phyloP scores from a whole-genome alignment of 1,140 invertebrate genomes.

The Cepaea nemoralis region DNA sequence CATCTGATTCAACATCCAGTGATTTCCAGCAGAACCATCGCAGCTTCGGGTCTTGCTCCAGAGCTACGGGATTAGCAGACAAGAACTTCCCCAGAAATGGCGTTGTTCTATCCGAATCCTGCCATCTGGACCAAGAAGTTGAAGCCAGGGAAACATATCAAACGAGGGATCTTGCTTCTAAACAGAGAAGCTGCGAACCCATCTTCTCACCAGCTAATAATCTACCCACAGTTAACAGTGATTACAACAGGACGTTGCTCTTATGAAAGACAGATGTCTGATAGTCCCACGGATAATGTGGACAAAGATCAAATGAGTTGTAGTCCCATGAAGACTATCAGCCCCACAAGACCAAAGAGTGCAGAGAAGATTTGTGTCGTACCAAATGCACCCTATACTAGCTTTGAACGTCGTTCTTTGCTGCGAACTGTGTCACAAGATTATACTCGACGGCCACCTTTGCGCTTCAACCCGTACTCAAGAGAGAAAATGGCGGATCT shows the following conservation, averaged over 20 bases:
- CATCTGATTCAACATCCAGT: background rate
- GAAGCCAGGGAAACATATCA: background rate
- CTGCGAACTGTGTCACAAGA: background rate
- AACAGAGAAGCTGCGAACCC: background rate
- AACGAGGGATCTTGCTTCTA: no score
- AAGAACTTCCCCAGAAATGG: slow-evolving; percentile 32
- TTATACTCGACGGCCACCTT: background rate
- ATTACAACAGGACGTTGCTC: no score
- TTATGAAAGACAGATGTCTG: background rate
- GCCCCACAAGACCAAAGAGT: background rate
- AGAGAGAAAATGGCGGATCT: slow-evolving; percentile 25
- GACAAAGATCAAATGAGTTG: background rate
- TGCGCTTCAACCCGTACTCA: slow-evolving; percentile 17
- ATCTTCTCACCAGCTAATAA: no score
- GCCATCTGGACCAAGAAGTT: background rate
- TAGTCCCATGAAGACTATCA: background rate
- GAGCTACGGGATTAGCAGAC: background rate
- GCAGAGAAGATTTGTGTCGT: background rate
- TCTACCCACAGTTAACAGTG: no score
- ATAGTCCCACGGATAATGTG: background rate
- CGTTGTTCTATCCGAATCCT: background rate
- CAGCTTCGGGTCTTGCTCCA: background rate
- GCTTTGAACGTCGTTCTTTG: background rate
- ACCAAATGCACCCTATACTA: background rate
- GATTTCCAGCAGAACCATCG: background rate